Percentiles rank a stretch among this genome's conserved stretches.
These are phyloP conservation scores for Ryuthela nishihirai DNA, from an alignment of 2,888 invertebrate genomes.

Conservation along the genomic window DNA sequence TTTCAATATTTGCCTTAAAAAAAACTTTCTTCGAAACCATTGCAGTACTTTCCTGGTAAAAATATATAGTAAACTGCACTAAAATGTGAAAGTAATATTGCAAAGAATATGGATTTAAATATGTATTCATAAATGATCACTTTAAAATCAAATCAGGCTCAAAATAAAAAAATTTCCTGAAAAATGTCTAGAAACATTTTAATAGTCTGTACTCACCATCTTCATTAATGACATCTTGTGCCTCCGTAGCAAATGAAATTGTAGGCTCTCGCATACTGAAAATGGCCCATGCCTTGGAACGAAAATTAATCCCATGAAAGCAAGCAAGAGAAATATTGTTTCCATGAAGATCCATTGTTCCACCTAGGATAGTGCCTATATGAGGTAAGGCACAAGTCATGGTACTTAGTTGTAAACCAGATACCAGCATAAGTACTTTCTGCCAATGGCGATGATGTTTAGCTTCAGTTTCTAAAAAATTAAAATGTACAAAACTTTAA, in stretches of 20 bases:
- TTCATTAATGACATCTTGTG: constrained; percentile 63
- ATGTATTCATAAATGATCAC: no score
- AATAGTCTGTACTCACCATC: constrained; percentile 28
- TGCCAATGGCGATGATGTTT: constrained; percentile 95
- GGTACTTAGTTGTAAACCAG: constrained; percentile 68
- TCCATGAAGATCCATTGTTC: constrained; percentile 61
- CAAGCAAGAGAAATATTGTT: constrained; percentile 91
- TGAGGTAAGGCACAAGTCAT: constrained; percentile 52
- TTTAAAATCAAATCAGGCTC: neutral
- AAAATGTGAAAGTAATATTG: no score
- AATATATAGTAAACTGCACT: no score
- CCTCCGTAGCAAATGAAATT: constrained; percentile 88
- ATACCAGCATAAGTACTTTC: constrained; percentile 72
- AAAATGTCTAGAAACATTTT: no score
- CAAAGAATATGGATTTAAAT: no score
- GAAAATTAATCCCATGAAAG: constrained; percentile 96
- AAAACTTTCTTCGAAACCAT: no score
- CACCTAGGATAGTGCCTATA: constrained; percentile 81
- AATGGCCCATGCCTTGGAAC: constrained; percentile 92
- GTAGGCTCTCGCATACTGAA: constrained; percentile 90
- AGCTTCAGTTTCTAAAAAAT: constrained; percentile 35
- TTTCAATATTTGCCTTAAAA: no score
- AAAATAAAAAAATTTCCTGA: neutral
- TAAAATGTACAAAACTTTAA: neutral
- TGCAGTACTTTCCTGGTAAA: no score